Evolutionary conservation across 2,888 invertebrate genomes (phyloP).

Genomic region (Sepiola atlantica): DNA sequence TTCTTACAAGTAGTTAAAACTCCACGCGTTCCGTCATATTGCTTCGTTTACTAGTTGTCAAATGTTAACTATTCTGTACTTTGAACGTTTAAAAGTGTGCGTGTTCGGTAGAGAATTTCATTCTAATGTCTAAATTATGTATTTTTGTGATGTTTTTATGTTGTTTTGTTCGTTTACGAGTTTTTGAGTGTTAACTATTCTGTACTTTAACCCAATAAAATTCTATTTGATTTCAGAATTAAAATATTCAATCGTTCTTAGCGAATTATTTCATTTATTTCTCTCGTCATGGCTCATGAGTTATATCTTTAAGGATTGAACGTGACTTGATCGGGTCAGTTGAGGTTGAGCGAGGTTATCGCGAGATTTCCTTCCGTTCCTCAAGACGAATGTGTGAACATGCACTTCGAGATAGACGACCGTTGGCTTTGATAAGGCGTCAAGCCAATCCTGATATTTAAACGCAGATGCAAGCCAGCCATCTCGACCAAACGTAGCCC

Average conservation of each 20-base stretch:
- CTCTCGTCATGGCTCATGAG: neutral
- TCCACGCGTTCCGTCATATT: too few relatives aligned
- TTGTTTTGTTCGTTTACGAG: too few relatives aligned
- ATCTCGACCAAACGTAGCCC: neutral
- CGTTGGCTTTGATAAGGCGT: neutral
- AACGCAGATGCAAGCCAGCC: neutral
- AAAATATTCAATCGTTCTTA: neutral
- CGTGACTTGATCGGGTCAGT: neutral
- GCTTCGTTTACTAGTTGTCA: too few relatives aligned
- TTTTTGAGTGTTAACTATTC: too few relatives aligned
- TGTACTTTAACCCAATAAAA: neutral
- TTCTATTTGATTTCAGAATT: neutral
- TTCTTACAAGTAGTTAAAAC: too few relatives aligned
- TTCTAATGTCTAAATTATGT: too few relatives aligned
- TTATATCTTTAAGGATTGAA: neutral
- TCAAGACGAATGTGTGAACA: neutral
- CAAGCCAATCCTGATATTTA: neutral
- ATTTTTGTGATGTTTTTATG: too few relatives aligned
- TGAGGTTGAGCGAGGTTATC: neutral
- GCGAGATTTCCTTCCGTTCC: neutral
- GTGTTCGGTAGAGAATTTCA: too few relatives aligned
- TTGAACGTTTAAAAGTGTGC: too few relatives aligned
- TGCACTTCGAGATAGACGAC: neutral
- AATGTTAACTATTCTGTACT: too few relatives aligned
- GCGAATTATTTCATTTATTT: neutral